A percentile compares a stretch with the other conserved stretches of the same genome.
Conservation (phyloP, 2,888 invertebrate species). For the Boloria selene region DNA sequence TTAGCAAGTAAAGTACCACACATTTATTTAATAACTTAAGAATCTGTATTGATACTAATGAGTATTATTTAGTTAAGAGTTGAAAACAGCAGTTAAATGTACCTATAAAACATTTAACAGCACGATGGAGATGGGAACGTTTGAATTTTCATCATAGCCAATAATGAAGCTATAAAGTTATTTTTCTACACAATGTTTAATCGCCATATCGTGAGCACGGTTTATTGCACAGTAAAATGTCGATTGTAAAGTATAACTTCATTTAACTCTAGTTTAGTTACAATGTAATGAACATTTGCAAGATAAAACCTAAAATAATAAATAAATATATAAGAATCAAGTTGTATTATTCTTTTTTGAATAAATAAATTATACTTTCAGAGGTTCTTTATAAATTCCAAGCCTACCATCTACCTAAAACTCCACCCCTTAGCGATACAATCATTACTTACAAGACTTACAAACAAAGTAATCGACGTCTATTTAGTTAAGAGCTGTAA, state of each 20-base stretch:
- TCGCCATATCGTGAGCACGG: constrained; percentile 46
- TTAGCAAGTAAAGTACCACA: background rate
- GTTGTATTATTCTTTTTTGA: too few relatives aligned
- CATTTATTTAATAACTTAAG: background rate
- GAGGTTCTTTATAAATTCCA: too few relatives aligned
- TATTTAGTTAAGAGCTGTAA: too few relatives aligned
- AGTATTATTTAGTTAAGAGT: background rate
- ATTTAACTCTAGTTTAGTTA: constrained; percentile 47
- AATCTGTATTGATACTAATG: background rate
- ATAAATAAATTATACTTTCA: too few relatives aligned
- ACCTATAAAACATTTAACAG: constrained; percentile 10
- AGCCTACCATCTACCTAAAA: too few relatives aligned
- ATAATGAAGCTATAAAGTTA: constrained; percentile 50
- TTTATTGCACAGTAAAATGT: constrained; percentile 45
- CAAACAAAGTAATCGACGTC: too few relatives aligned
- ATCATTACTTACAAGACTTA: too few relatives aligned
- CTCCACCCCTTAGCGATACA: too few relatives aligned
- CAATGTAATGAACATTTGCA: constrained; percentile 30
- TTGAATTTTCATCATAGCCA: constrained; percentile 18
- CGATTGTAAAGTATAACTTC: constrained; percentile 49
- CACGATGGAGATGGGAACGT: constrained; percentile 15
- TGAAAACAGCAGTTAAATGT: constrained; percentile 7
- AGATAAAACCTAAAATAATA: too few relatives aligned
- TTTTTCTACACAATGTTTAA: constrained; percentile 47
- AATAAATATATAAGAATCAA: too few relatives aligned